phyloP scores from a whole-genome alignment of 2,113 vertebrate species.

The Pseudois nayaur region DNA sequence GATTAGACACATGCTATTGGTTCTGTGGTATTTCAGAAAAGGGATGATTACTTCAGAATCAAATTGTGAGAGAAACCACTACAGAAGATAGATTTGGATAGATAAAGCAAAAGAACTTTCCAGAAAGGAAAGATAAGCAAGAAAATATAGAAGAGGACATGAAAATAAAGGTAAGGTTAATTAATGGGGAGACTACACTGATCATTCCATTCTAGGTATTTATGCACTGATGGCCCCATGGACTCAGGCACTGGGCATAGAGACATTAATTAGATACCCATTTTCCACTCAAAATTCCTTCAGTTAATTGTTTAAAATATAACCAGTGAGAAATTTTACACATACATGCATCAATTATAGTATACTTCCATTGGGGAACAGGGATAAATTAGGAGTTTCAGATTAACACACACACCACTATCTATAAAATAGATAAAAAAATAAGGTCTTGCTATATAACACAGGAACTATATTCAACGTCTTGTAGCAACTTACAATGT shows the following conservation, averaged over 20 bases:
- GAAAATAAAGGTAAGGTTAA: neutral
- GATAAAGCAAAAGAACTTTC: neutral
- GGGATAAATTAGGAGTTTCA: neutral
- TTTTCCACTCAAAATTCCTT: neutral
- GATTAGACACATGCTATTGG: neutral
- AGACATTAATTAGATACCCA: neutral
- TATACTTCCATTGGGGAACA: neutral
- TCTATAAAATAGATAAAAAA: neutral
- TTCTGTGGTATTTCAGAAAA: neutral
- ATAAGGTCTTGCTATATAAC: neutral
- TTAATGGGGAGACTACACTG: neutral
- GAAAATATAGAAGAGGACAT: neutral
- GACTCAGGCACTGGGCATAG: neutral
- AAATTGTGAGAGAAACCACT: neutral
- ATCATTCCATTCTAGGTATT: neutral
- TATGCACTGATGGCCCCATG: neutral
- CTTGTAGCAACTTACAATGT: neutral
- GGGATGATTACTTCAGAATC: neutral
- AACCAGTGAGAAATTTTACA: neutral
- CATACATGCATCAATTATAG: neutral
- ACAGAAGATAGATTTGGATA: neutral
- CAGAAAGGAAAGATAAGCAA: neutral
- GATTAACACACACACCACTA: neutral
- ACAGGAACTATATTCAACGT: neutral
- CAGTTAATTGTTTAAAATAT: neutral